A percentile compares a stretch with the other conserved stretches of the same genome.
phyloP scores from a whole-genome alignment of 2,888 invertebrate species.

The Epistrophe eligans region DNA sequence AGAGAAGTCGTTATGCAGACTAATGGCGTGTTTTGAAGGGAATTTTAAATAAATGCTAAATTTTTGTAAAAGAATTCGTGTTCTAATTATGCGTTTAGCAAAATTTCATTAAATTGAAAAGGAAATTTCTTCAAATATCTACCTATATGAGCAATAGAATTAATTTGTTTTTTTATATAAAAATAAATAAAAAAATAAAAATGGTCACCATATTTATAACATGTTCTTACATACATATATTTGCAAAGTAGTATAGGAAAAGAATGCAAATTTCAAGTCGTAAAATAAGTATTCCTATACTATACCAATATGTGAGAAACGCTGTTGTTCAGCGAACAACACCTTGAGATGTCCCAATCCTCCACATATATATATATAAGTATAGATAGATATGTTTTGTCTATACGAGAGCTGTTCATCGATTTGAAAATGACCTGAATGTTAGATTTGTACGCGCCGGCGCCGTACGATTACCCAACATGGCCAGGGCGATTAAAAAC shows the following conservation, averaged over 20 bases:
- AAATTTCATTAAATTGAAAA: too few species aligned
- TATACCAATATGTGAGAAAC: background rate
- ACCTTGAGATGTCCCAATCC: slow-evolving; percentile 70
- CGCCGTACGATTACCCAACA: slow-evolving; percentile 75
- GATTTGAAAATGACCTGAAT: slow-evolving; percentile 75
- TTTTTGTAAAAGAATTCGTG: too few species aligned
- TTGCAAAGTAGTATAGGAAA: background rate
- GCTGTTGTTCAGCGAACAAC: slow-evolving; percentile 42
- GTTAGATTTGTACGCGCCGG: slow-evolving; percentile 72
- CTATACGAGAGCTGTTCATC: slow-evolving; percentile 40
- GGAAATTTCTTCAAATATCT: too few species aligned
- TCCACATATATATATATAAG: background rate
- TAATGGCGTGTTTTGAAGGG: too few species aligned
- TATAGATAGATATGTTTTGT: background rate
- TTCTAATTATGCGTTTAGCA: too few species aligned
- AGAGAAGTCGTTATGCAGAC: too few species aligned
- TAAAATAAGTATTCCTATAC: background rate
- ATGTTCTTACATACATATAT: background rate
- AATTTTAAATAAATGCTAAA: too few species aligned
- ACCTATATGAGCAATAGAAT: background rate
- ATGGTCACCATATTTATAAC: slow-evolving; percentile 1
- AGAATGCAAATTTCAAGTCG: slow-evolving; percentile 41
- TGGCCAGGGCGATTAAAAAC: slow-evolving; percentile 75
- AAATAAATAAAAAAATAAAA: background rate
- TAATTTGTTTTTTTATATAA: too few species aligned